phyloP scores from a whole-genome alignment of 2,113 vertebrate genomes.

The Todiramphus saurophagus region DNA sequence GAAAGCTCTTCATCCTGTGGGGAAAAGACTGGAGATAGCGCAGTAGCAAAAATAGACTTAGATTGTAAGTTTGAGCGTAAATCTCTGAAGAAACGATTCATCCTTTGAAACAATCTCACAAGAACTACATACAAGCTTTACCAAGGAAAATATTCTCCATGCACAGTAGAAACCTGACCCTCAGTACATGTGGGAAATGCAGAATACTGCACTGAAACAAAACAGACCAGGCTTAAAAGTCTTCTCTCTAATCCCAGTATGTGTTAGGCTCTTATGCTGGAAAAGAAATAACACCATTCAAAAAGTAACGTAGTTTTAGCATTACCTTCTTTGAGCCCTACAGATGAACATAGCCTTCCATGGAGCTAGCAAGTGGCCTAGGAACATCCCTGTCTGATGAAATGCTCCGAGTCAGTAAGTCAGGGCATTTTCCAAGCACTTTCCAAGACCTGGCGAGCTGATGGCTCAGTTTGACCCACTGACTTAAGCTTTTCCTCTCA shows the following conservation, averaged over 20 bases:
- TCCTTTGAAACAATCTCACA: not conserved
- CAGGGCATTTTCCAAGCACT: fast-evolving
- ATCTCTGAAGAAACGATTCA: conserved; percentile 12
- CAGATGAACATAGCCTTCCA: not conserved
- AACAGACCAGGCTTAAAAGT: not conserved
- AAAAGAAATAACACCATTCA: conserved; percentile 5
- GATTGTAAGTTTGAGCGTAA: not conserved
- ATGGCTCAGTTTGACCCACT: not conserved
- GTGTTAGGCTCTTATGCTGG: not conserved
- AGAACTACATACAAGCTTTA: not conserved
- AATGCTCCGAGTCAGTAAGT: fast-evolving
- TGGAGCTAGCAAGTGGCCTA: not conserved
- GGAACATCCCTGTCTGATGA: not conserved
- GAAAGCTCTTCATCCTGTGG: not conserved
- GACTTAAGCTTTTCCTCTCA: not conserved
- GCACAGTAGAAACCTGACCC: not conserved
- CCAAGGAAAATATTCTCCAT: not conserved
- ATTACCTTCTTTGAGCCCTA: not conserved
- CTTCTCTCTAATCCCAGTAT: not conserved
- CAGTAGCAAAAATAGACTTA: not conserved
- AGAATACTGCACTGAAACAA: not conserved
- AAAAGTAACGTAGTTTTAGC: not conserved
- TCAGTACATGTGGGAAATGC: not conserved
- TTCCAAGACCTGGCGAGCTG: fast-evolving
- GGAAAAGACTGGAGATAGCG: not conserved